A percentile compares a stretch with the other conserved stretches of the same genome.
These are phyloP conservation scores for Xenops minutus DNA, from an alignment of 2,797 vertebrate species.

Conservation along the genomic window DNA sequence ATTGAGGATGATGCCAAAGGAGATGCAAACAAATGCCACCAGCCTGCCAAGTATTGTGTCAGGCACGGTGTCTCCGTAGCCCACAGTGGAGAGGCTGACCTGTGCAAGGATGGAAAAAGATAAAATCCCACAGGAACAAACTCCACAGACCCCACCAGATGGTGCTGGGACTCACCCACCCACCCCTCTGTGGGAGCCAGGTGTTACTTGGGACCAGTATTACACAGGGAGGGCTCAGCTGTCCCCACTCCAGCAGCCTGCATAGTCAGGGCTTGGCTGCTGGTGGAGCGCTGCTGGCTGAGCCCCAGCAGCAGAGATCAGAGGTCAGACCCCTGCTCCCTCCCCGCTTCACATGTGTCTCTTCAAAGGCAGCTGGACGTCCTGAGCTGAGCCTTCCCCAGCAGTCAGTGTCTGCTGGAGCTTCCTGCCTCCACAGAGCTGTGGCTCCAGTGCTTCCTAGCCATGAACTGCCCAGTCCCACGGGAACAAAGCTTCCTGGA, in stretches of 20 bases:
- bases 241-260: not conserved
- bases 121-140: accelerated
- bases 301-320: not conserved
- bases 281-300: not conserved
- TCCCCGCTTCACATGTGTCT: not conserved
- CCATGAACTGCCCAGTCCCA: not conserved
- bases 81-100: conserved; percentile 94
- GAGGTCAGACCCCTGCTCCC: not conserved
- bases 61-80: conserved; percentile 88
- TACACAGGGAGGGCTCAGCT: not conserved
- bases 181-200: not conserved
- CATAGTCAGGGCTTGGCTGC: accelerated
- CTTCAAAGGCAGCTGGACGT: not conserved
- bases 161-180: not conserved
- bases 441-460: not conserved
- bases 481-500: not conserved
- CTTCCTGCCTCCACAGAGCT: not conserved
- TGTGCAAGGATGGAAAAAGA: conserved; percentile 38
- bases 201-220: not conserved
- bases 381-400: accelerated
- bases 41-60: conserved; percentile 84
- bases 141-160: accelerated
- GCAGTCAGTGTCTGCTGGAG: not conserved
- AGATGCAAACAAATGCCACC: conserved; percentile 89
- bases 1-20: conserved; percentile 91